Conservation (phyloP, 1,140 invertebrate species). For the Philotrypesis tridentata region DNA sequence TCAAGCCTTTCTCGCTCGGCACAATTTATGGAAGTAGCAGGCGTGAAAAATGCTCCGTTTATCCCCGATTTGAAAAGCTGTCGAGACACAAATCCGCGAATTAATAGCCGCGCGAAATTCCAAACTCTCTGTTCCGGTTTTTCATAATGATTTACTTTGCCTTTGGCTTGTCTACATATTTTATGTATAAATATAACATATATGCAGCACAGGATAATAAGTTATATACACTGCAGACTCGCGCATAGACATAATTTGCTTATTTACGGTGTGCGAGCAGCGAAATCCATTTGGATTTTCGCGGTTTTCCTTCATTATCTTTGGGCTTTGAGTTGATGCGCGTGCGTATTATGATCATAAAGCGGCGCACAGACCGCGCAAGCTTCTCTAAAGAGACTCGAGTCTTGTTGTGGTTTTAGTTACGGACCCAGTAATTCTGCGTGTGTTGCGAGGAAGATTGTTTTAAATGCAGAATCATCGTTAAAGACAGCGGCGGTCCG, state of each 20-base stretch:
- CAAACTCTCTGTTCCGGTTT: conserved; percentile 23
- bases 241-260: conserved; percentile 20
- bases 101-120: conserved; percentile 15
- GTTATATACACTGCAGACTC: no score
- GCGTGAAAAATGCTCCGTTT: neutral
- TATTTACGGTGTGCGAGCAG: neutral
- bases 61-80: conserved; percentile 12
- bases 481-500: neutral
- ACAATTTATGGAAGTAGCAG: neutral
- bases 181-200: no score
- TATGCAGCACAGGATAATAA: no score
- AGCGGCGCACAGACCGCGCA: no score
- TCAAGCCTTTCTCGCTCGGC: neutral
- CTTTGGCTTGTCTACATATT: no score
- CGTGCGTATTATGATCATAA: neutral
- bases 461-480: neutral
- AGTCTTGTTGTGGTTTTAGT: neutral
- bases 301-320: conserved; percentile 7
- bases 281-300: conserved; percentile 21
- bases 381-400: neutral
- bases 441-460: neutral
- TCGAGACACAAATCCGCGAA: conserved; percentile 1
- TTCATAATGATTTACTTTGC: neutral
- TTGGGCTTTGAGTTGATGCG: neutral
- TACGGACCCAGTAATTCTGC: neutral